Conservation (phyloP, 2,797 vertebrate species). For the Dromococcyx pavoninus region DNA sequence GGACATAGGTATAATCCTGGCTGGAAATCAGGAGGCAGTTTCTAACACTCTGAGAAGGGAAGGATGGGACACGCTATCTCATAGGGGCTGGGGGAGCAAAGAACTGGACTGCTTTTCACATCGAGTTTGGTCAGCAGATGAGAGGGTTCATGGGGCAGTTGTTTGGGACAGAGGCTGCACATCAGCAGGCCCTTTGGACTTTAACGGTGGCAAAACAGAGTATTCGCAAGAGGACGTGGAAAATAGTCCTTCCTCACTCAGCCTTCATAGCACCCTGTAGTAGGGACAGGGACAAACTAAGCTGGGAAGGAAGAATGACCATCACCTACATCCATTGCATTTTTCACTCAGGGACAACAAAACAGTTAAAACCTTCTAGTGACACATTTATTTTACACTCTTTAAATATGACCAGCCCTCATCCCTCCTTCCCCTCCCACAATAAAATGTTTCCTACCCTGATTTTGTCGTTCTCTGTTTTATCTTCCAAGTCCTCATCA, state of each 20-base stretch:
- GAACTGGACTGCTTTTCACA: neutral
- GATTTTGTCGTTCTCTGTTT: slow-evolving; percentile 98
- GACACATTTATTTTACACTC: neutral
- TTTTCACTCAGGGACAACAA: neutral
- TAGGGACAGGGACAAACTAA: neutral
- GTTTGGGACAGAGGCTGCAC: neutral
- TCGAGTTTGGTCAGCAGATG: neutral
- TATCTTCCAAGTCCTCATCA: slow-evolving; percentile 97
- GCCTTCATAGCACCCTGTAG: neutral
- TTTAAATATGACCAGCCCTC: neutral
- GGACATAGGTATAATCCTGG: neutral
- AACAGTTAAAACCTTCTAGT: neutral
- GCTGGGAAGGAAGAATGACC: neutral
- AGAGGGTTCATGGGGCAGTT: neutral
- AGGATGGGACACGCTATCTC: neutral
- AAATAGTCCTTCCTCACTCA: neutral
- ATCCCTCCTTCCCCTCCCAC: neutral
- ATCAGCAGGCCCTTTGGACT: neutral
- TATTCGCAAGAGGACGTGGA: neutral
- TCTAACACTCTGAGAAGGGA: neutral
- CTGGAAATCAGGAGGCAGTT: neutral
- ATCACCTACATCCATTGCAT: neutral
- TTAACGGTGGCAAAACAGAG: neutral
- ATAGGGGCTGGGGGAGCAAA: neutral
- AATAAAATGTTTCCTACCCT: slow-evolving; percentile 80